Percentiles rank a stretch among this genome's conserved stretches.
phyloP scores from a whole-genome alignment of 2,113 vertebrate species.

The Syrmaticus mikado region DNA sequence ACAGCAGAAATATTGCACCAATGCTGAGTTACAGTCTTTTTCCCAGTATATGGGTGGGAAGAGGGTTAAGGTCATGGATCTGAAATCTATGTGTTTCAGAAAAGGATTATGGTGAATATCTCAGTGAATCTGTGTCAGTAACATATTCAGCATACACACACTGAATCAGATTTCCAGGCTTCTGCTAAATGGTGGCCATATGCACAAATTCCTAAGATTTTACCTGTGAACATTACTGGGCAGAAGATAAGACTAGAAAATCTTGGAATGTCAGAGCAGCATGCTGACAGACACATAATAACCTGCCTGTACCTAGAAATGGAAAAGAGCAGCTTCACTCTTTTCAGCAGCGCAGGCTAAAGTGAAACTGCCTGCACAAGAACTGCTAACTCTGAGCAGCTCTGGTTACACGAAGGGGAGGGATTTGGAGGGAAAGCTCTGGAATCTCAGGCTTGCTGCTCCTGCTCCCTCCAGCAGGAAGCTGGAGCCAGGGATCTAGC shows the following conservation, averaged over 20 bases:
- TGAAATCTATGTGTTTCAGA: not conserved
- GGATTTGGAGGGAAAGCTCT: not conserved
- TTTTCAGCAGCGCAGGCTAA: not conserved
- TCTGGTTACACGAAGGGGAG: not conserved
- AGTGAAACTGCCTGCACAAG: not conserved
- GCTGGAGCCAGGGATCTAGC: not conserved
- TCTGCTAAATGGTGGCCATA: not conserved
- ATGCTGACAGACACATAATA: not conserved
- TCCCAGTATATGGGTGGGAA: not conserved
- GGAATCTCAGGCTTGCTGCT: not conserved
- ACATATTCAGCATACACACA: not conserved
- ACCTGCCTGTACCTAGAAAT: not conserved
- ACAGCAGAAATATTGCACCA: not conserved
- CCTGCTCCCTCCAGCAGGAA: not conserved
- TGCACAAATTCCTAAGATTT: not conserved
- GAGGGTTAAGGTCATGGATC: not conserved
- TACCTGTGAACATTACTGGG: not conserved
- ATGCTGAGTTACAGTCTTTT: not conserved
- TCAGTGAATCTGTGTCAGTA: not conserved
- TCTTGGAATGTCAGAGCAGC: too few relatives aligned
- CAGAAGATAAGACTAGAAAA: not conserved
- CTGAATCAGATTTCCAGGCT: not conserved
- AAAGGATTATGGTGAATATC: not conserved
- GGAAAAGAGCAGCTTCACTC: not conserved
- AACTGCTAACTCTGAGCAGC: too few relatives aligned